phyloP scores from a whole-genome alignment of 2,113 vertebrate species.

The Xiphophorus maculatus region DNA sequence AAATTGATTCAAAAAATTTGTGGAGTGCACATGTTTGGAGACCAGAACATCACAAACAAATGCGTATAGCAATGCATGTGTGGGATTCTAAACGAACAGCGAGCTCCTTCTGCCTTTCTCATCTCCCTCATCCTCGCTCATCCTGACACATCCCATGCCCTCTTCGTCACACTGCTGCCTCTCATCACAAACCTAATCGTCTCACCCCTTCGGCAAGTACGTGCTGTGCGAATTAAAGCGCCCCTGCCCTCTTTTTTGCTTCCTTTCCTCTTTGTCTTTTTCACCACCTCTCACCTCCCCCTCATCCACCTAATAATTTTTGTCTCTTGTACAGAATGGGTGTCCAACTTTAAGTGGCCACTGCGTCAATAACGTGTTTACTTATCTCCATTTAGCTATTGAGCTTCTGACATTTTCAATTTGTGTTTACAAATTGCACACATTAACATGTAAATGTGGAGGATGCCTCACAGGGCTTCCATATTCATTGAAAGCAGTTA shows the following conservation, averaged over 20 bases:
- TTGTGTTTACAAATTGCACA: constrained; percentile 81
- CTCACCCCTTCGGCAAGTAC: constrained; percentile 78
- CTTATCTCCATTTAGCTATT: constrained; percentile 80
- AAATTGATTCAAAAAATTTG: constrained; percentile 19
- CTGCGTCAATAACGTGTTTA: constrained; percentile 75
- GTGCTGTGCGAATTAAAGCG: constrained; percentile 78
- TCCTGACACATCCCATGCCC: constrained; percentile 79
- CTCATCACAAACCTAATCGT: constrained; percentile 82
- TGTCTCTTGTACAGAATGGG: constrained; percentile 59
- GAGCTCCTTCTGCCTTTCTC: constrained; percentile 76
- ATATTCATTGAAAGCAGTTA: constrained; percentile 68
- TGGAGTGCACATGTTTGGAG: constrained; percentile 14
- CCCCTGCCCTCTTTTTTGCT: constrained; percentile 67
- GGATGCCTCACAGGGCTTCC: constrained; percentile 70
- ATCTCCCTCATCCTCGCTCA: constrained; percentile 78
- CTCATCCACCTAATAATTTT: constrained; percentile 58
- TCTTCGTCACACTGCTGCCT: constrained; percentile 79
- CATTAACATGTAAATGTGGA: constrained; percentile 80
- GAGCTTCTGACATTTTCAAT: constrained; percentile 82
- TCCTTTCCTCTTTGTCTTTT: constrained; percentile 68
- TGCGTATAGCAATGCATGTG: constrained; percentile 13
- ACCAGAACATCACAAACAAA: constrained; percentile 11
- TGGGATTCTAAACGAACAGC: constrained; percentile 47
- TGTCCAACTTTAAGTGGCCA: constrained; percentile 74
- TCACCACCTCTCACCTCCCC: constrained; percentile 45